phyloP scores from a whole-genome alignment of 1,140 invertebrate species.

The Aphaenogaster ashmeadi region DNA sequence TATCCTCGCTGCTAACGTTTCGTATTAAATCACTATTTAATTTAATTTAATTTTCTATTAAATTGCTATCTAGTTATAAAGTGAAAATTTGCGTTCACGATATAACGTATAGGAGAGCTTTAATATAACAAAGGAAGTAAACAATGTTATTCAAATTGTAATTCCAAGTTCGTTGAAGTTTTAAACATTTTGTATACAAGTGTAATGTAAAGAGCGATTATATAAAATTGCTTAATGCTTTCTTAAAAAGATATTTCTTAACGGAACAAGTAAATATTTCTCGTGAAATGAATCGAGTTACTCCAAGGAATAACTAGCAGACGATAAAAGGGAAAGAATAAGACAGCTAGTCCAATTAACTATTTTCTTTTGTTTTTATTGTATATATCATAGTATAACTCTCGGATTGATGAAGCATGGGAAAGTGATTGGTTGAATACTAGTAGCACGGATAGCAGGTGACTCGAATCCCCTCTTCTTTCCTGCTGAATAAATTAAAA shows the following conservation, averaged over 20 bases:
- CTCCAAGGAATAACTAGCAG: neutral
- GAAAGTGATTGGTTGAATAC: constrained; percentile 65
- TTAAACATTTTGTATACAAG: neutral
- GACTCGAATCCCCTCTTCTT: constrained; percentile 64
- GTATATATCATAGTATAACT: constrained; percentile 70
- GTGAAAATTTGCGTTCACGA: neutral
- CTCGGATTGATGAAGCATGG: constrained; percentile 60
- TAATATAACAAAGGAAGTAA: neutral
- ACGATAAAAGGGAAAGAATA: neutral
- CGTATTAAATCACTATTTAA: constrained; percentile 4
- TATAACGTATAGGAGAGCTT: neutral
- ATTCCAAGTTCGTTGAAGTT: neutral
- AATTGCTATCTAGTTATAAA: neutral
- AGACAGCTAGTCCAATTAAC: constrained; percentile 73
- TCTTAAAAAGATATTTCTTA: neutral
- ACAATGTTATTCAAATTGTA: neutral
- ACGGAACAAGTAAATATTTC: constrained; percentile 23
- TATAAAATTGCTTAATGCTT: constrained; percentile 3
- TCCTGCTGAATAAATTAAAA: constrained; percentile 80
- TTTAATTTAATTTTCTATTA: neutral
- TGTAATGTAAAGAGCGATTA: neutral
- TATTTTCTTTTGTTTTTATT: constrained; percentile 64
- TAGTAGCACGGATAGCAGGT: constrained; percentile 79
- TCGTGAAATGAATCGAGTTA: neutral
- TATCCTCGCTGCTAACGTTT: constrained; percentile 16